Evolutionary conservation across 2,113 vertebrate genomes (phyloP).

Genomic region (Mirounga angustirostris): DNA sequence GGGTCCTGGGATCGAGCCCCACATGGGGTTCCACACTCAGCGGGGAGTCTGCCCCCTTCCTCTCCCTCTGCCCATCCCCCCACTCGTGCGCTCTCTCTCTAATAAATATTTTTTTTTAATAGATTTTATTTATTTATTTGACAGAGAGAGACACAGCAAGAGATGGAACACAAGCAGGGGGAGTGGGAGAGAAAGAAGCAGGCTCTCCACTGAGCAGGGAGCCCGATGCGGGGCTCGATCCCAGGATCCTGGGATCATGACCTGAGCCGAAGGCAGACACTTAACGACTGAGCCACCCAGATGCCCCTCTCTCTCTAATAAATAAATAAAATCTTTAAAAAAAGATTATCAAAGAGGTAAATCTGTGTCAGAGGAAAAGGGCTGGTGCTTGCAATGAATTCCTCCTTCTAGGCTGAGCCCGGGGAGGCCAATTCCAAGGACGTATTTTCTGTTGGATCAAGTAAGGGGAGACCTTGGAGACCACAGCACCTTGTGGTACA

Average conservation of each 20-base stretch:
- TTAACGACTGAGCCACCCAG: too few species aligned
- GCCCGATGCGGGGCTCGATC: too few species aligned
- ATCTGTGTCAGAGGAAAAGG: conserved; percentile 12
- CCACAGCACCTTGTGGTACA: not conserved
- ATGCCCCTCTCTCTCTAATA: not conserved
- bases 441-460: not conserved
- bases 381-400: not conserved
- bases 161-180: too few species aligned
- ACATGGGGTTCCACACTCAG: not conserved
- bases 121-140: too few species aligned
- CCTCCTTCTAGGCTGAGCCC: not conserved
- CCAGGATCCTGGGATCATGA: too few species aligned
- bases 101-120: too few species aligned
- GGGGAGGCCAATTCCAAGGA: not conserved
- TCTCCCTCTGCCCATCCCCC: not conserved
- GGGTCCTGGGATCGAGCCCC: not conserved
- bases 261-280: too few species aligned
- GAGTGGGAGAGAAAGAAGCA: too few species aligned
- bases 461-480: not conserved
- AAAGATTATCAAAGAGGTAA: not conserved
- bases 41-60: not conserved
- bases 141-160: too few species aligned
- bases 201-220: too few species aligned
- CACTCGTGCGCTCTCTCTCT: too few species aligned
- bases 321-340: not conserved